Percentiles rank a stretch among this genome's conserved stretches.
phyloP scores from a whole-genome alignment of 2,888 invertebrate species.

The Melanophora roralis region DNA sequence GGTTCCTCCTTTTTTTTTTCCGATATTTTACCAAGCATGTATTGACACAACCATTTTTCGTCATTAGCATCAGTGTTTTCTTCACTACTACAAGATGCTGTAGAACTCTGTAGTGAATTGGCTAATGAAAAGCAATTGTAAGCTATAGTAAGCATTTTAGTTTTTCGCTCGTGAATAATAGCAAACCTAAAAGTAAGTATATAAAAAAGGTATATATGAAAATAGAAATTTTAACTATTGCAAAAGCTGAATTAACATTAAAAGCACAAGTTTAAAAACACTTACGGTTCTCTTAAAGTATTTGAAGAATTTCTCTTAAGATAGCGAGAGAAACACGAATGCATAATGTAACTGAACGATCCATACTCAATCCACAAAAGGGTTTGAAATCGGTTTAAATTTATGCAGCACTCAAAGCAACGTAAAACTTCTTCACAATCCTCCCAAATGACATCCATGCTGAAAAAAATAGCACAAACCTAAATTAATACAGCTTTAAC shows the following conservation, averaged over 20 bases:
- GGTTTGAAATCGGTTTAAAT: constrained; percentile 85
- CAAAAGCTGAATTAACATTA: too few relatives aligned
- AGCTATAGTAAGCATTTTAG: constrained; percentile 87
- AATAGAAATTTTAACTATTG: too few relatives aligned
- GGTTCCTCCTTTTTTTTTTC: constrained; percentile 90
- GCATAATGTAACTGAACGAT: constrained; percentile 91
- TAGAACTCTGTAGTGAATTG: constrained; percentile 79
- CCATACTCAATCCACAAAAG: constrained; percentile 95
- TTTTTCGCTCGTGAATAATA: constrained; percentile 84
- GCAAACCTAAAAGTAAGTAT: background rate
- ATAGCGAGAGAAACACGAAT: constrained; percentile 92
- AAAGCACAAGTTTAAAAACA: too few relatives aligned
- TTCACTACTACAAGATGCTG: constrained; percentile 63
- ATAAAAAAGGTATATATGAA: background rate
- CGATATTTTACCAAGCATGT: constrained; percentile 96
- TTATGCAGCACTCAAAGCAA: constrained; percentile 89
- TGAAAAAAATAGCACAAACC: constrained; percentile 25
- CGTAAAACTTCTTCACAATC: constrained; percentile 85
- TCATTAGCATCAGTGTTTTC: constrained; percentile 80
- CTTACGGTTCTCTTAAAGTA: background rate
- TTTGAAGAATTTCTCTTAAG: constrained; percentile 73
- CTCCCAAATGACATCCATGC: constrained; percentile 72
- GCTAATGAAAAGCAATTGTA: constrained; percentile 87
- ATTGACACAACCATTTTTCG: constrained; percentile 94
- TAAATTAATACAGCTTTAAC: background rate